Evolutionary conservation across 2,797 vertebrate genomes (phyloP), one percentile per base, ranked within the genome.

Genomic region (Ptychobarbus kaznakovi): DNA sequence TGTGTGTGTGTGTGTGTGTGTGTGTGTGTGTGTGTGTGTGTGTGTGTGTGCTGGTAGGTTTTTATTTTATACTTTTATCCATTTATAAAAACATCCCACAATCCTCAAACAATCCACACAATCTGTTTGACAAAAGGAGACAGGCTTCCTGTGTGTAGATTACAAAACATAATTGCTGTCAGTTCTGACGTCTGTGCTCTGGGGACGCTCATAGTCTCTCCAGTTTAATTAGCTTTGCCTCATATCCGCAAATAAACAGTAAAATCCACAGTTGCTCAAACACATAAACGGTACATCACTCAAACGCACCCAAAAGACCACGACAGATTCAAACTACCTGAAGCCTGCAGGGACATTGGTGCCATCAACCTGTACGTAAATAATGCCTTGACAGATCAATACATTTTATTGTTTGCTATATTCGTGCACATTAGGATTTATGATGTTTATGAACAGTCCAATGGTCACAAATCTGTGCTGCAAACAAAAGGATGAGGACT

Each of bases 291-390:
- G 38, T 61, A 83, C 76, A 53, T 80, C 87, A 82, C 53, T 88
- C 77, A 83, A 20, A 84, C 49, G 69, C 87, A 80, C 53, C 87
- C 77, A 82, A 22, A 83, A 73, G 74, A 69, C 77, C 85, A 68
- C 49, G 25, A 81, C 88, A 87, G 86, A 89, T 38, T 58, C 20
- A 61, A 83, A 79, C 51, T 28, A 38, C 18, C 61, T n/a, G 28
- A 80, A n/a, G n/a, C 38, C 63, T 58, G 38, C 66, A 73, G 40
- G 75, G 66, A 80, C 40, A 28, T 15, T 32, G 35, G 7, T 38
- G 49, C 35, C 74, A 63, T 73, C 42, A 72, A 73, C 53, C 42
- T 85, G 53, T 25, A 38, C 35, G 32, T 53, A 84, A 69, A 85
- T 69, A 16, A 80, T 46, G 66, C 69, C n/a, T 22, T 38, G 76